Evolutionary conservation across 2,797 vertebrate species (phyloP), one percentile per base, ranked within the genome.

Genomic region (Bradypodion pumilum): DNA sequence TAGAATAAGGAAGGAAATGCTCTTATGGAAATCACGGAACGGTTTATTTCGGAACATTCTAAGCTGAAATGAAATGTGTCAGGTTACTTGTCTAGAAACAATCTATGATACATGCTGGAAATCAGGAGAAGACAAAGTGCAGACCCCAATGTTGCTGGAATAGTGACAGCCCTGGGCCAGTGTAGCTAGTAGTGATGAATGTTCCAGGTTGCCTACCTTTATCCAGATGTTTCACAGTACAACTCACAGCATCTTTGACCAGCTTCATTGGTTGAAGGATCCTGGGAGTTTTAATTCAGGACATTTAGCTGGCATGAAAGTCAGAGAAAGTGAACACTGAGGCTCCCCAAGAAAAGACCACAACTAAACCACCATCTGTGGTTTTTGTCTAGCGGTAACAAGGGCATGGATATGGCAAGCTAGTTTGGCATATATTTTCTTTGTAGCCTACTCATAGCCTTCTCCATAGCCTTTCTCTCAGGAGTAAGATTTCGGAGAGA

Each of bases 361-460:
- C 0, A 0, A 10, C 68, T 82, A 60, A 23, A 73, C 40, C 5
- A 68, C 87, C 62, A 72, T 78, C 78, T 52, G 42, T 29, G 49
- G 52, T n/a, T 66, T 68, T 70, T n/a, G 84, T 42, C 37, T 37
- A 37, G 0, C 0, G 49, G 40, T 74, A 77, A 78, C 44, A 15
- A 4, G 15, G n/a, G 25, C 89, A 78, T 90, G 76, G 12, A 37
- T 52, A 74, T 9, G 19, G 56, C 1, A 73, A 52, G 40, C 21
- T 12, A 35, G 60, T 0, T 13, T 23, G 21, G 23, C 27, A 27
- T 23, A 4, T 74, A 78, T 88, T 62, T 49, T 60, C 89, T 85
- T 32, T 62, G 5, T n/a, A 79, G n/a, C 62, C 89, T 90, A 49
- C 52, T 78, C 81, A 66, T 72, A 70, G 66, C 42, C 49, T 78